phyloP scores from a whole-genome alignment of 2,888 invertebrate species.

The Drosophila planitibia region DNA sequence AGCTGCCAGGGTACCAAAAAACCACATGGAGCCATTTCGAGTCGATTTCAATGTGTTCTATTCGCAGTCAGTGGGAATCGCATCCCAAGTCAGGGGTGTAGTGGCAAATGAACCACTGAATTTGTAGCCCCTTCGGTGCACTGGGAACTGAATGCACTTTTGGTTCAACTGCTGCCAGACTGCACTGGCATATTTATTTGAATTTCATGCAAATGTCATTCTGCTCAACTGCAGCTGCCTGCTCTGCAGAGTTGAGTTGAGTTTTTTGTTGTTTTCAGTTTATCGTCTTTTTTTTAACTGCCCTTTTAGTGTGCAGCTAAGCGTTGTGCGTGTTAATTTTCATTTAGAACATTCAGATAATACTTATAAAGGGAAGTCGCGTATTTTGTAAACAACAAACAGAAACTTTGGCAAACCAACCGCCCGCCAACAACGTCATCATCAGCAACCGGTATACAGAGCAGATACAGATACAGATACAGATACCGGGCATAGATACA shows the following conservation, averaged over 20 bases:
- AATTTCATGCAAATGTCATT: slow-evolving; percentile 83
- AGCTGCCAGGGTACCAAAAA: not conserved
- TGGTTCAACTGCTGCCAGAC: slow-evolving; percentile 48
- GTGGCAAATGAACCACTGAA: slow-evolving; percentile 9
- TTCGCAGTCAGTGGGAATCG: slow-evolving; percentile 4
- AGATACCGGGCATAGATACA: slow-evolving; percentile 37
- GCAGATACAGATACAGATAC: slow-evolving; percentile 41
- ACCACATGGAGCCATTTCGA: not conserved
- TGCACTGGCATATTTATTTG: slow-evolving; percentile 84
- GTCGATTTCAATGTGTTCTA: not conserved
- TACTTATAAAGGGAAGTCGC: slow-evolving; percentile 42
- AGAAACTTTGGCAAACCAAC: slow-evolving; percentile 45
- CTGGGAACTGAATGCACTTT: slow-evolving; percentile 50
- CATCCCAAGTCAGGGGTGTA: slow-evolving; percentile 26
- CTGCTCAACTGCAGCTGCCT: slow-evolving; percentile 51
- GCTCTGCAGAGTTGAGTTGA: slow-evolving; percentile 19
- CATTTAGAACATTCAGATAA: slow-evolving; percentile 44
- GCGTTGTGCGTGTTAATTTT: slow-evolving; percentile 51
- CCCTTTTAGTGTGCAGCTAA: slow-evolving; percentile 18
- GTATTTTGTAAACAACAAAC: slow-evolving; percentile 72
- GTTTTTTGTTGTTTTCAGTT: not conserved
- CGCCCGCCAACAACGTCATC: slow-evolving; percentile 33
- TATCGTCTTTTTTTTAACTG: slow-evolving; percentile 20
- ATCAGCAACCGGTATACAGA: slow-evolving; percentile 52
- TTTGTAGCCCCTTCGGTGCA: slow-evolving; percentile 20